phyloP scores from a whole-genome alignment of 2,113 vertebrate genomes.

The Trachemys scripta region DNA sequence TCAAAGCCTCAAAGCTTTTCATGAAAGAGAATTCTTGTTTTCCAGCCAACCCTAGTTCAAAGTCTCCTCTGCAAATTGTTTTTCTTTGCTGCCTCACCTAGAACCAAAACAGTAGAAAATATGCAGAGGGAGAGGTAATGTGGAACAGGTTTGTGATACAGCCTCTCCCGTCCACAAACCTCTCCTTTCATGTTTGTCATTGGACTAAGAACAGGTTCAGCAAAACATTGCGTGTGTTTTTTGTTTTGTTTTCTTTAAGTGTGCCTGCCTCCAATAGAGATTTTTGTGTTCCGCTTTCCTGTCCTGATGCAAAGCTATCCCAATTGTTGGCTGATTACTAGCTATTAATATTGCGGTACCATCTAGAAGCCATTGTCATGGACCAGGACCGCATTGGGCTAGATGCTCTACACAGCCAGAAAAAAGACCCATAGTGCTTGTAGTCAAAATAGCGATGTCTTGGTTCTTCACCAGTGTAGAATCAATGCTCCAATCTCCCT shows the following conservation, averaged over 20 bases:
- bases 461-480: rapidly evolving
- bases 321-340: rapidly evolving
- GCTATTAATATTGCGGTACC: neutral
- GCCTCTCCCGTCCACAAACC: conserved; percentile 43
- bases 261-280: neutral
- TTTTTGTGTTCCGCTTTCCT: rapidly evolving
- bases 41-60: neutral
- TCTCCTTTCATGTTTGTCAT: conserved; percentile 1
- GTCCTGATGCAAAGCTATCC: rapidly evolving
- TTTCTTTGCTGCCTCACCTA: neutral
- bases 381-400: neutral
- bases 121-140: neutral
- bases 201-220: neutral
- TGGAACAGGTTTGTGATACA: neutral
- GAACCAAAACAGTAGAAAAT: neutral
- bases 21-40: neutral
- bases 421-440: rapidly evolving
- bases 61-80: neutral
- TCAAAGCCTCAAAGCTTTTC: neutral
- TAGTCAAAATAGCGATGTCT: rapidly evolving
- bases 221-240: neutral
- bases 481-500: rapidly evolving
- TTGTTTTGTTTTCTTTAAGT: neutral
- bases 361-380: rapidly evolving
- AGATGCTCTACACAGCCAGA: rapidly evolving